These are phyloP conservation scores for Quiscalus mexicanus DNA, from an alignment of 2,113 vertebrate genomes.

Conservation along the genomic window DNA sequence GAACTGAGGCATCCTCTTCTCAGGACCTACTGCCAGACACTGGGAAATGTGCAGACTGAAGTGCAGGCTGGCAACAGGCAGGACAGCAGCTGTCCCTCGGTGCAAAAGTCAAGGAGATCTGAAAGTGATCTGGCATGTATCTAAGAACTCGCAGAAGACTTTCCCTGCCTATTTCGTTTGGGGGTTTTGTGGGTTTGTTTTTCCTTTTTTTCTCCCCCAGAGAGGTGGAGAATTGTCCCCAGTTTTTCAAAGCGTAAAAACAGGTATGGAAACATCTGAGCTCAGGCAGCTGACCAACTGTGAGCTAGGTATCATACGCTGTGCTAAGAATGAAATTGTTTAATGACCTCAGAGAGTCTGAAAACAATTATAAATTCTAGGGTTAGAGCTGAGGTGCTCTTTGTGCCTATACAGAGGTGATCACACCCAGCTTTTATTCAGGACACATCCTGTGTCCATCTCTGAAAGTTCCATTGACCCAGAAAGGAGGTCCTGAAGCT, in stretches of 20 bases:
- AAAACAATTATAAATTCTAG: neutral
- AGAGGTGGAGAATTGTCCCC: neutral
- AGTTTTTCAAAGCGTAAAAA: neutral
- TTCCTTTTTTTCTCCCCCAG: fast-evolving
- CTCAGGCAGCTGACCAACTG: neutral
- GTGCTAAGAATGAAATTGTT: neutral
- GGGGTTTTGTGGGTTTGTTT: neutral
- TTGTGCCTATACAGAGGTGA: neutral
- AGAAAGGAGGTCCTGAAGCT: neutral
- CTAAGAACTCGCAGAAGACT: neutral
- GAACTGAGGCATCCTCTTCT: neutral
- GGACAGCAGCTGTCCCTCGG: neutral
- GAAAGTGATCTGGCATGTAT: neutral
- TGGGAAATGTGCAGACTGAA: neutral
- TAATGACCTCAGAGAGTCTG: neutral
- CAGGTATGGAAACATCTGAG: fast-evolving
- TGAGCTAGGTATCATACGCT: neutral
- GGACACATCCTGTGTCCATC: fast-evolving
- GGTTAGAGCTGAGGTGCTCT: neutral
- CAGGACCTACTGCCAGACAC: neutral
- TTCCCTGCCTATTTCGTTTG: neutral
- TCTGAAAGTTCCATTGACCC: neutral
- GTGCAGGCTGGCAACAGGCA: neutral
- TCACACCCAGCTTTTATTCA: neutral
- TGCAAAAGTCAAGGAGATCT: neutral